Evolutionary conservation across 1,140 invertebrate genomes (phyloP), one percentile per base, ranked within the genome.

Genomic region (Ladona fulva): DNA sequence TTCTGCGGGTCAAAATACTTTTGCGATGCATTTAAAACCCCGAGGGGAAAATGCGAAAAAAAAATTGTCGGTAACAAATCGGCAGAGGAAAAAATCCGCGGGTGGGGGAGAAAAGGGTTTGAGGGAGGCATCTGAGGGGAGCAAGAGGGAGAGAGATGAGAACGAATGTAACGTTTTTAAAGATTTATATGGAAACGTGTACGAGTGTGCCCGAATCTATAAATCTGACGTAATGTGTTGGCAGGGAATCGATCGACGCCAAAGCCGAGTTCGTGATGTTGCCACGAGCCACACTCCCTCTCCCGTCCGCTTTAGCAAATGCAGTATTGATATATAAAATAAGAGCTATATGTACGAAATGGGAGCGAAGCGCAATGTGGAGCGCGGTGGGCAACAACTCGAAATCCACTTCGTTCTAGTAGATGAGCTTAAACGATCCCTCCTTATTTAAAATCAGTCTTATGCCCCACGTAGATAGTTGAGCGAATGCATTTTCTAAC

Each of bases 191-290:
- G 52, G 52, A 66, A 66, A 66, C 52, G 52, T 19, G 52, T 66
- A 22, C 52, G 52, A 6, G 52, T 66, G 52, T 66, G 52, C 52
- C 52, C 52, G 52, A 66, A 66, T 66, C 52, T 66, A 66, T 66
- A 66, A 66, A 66, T 66, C 52, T 66, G 52, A 66, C 52, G 52
- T 66, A 66, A 66, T 66, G 52, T 66, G 52, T 22, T 66, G 52
- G 16, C 16, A 66, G 52, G 14, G n/a, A 66, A 66, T 66, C 52
- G 52, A 66, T 66, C 52, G 3, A 22, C 16, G n/a, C 52, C 10
- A 52, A 11, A 52, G 44, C 44, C 1, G 52, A 37, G 29, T 37
- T 37, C 29, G 29, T 37, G 29, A 37, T 37, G 29, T 37, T 1
- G 29, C 29, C 29, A 37, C 8, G 29, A 37, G 29, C 29, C 29